Evolutionary conservation across 2,888 invertebrate species (phyloP), one percentile per base, ranked within the genome.

Genomic region (Ceramica pisi): DNA sequence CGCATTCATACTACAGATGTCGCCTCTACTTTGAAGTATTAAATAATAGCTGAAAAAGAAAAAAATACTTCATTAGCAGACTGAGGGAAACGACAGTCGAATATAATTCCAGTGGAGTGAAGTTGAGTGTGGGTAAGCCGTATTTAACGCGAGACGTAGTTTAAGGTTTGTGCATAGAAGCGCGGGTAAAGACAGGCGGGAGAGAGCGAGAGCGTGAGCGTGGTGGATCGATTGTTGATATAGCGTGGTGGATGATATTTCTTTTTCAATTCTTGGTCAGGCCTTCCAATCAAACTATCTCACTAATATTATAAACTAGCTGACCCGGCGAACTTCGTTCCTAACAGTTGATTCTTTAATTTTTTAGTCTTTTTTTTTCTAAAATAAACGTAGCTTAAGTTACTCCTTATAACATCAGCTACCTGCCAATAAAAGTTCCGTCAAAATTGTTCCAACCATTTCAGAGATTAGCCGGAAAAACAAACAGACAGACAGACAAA

Each of bases 71-170:
- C 80, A 67, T 79, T 80, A 82, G 65, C 80, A 69, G 66, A 55
- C 80, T 53, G 62, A 82, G 74, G 12, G 64, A 74, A 82, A 82
- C 82, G 82, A 67, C 82, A 56, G 79, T 69, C 74, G 66, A 80
- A 80, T 82, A 82, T 80, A 80, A 80, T 80, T 80, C 63, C 26
- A 63, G 61, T 74, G 80, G 63, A 80, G 83, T 78, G 80, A 77
- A 82, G 69, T 75, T 70, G 83, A 71, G 85, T 85, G 85, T 83
- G 80, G 85, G 83, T 85, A 85, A 85, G 85, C 72, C 80, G 82
- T 80, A 67, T 82, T 82, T 84, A 84, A 84, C 82, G 80, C 69
- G 80, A 79, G 80, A 79, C 63, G 64, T 53, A 77, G 68, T 50
- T 63, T 67, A 73, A 67, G 73, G 57, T 23, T 14, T 6, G 48